phyloP scores from a whole-genome alignment of 2,797 vertebrate genomes.

The Thunnus albacares region DNA sequence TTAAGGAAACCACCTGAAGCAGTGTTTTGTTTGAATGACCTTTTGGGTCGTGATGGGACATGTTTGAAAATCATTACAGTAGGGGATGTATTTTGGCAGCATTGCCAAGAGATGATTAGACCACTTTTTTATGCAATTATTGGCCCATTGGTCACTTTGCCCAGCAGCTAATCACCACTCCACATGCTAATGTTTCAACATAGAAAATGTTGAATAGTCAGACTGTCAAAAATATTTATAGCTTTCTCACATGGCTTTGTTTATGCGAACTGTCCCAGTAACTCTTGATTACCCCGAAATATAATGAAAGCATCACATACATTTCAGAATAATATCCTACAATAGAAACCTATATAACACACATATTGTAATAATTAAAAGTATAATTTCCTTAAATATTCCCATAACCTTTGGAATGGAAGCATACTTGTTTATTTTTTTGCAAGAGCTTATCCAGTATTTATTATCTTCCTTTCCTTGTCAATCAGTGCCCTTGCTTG shows the following conservation, averaged over 20 bases:
- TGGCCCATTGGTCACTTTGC: slow-evolving; percentile 6
- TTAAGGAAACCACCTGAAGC: slow-evolving; percentile 52
- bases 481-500: slow-evolving; percentile 41
- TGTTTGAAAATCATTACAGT: slow-evolving; percentile 31
- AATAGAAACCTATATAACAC: not conserved
- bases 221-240: not conserved
- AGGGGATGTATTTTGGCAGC: not conserved
- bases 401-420: not conserved
- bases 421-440: slow-evolving; percentile 27
- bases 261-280: not conserved
- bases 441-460: slow-evolving; percentile 22
- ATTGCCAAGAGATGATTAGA: slow-evolving; percentile 17
- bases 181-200: not conserved
- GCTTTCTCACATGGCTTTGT: not conserved
- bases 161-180: slow-evolving; percentile 12
- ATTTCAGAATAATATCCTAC: not conserved
- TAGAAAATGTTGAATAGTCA: slow-evolving; percentile 15
- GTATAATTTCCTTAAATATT: slow-evolving; percentile 18
- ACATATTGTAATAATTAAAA: slow-evolving; percentile 19
- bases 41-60: slow-evolving; percentile 10
- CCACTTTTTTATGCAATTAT: not conserved
- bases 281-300: slow-evolving; percentile 6
- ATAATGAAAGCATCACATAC: not conserved
- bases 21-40: slow-evolving; percentile 33
- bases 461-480: slow-evolving; percentile 42